These are phyloP conservation scores for Pseudorectes ferrugineus DNA, from an alignment of 2,113 vertebrate genomes.

Conservation along the genomic window DNA sequence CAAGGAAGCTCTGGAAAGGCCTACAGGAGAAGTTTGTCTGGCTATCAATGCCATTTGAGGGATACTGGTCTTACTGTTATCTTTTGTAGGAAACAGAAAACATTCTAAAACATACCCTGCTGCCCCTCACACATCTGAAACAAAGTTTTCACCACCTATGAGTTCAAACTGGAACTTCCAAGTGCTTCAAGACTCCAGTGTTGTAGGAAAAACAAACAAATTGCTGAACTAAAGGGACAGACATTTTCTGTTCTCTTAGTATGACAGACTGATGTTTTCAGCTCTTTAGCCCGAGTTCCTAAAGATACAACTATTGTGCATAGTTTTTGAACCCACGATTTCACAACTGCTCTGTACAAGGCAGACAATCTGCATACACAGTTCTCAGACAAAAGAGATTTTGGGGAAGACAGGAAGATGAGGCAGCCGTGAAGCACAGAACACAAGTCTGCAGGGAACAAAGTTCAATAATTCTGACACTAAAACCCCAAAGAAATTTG, in stretches of 20 bases:
- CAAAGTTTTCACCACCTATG: background rate
- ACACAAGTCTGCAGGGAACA: background rate
- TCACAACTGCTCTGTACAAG: background rate
- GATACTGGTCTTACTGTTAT: background rate
- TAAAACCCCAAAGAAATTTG: background rate
- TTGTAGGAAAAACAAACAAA: background rate
- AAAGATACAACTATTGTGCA: background rate
- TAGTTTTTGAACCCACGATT: rapidly evolving
- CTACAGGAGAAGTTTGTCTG: background rate
- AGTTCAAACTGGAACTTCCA: background rate
- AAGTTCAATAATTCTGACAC: background rate
- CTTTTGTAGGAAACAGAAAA: background rate
- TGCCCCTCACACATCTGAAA: background rate
- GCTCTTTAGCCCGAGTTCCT: background rate
- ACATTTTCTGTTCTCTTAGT: background rate
- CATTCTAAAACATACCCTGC: background rate
- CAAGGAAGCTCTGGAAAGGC: background rate
- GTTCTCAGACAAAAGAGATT: background rate
- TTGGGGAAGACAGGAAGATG: background rate
- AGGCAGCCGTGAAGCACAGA: background rate
- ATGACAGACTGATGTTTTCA: background rate
- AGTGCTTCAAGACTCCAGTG: background rate
- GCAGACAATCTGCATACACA: background rate
- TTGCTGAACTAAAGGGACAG: background rate
- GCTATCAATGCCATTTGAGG: background rate